These are phyloP conservation scores for Menidia beryllina DNA, from an alignment of 2,113 vertebrate species.

Conservation along the genomic window DNA sequence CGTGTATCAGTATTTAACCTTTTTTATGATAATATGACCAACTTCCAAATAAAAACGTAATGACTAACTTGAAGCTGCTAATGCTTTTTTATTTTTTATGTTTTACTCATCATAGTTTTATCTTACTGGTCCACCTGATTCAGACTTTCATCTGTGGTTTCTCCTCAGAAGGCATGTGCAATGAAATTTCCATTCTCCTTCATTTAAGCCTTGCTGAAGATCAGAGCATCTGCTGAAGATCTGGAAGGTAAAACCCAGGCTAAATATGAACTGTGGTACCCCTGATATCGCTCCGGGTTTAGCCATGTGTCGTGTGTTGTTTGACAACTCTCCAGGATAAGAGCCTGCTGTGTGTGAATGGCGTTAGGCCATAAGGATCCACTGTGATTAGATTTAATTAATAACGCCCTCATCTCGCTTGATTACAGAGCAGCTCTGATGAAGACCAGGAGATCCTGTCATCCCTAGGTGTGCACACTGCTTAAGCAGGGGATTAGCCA, in stretches of 20 bases:
- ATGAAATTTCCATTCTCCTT: constrained; percentile 22
- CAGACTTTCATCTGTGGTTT: not conserved
- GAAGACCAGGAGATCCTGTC: constrained; percentile 36
- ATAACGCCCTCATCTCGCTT: constrained; percentile 61
- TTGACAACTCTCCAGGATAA: constrained; percentile 59
- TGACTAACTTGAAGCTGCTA: too few species aligned
- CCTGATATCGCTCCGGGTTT: constrained; percentile 26
- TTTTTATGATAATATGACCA: too few species aligned
- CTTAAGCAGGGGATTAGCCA: not conserved
- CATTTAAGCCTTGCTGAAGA: constrained; percentile 35
- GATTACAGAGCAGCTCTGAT: constrained; percentile 73
- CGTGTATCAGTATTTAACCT: too few species aligned
- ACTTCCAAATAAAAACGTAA: too few species aligned
- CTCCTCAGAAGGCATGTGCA: constrained; percentile 3
- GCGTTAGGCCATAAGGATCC: constrained; percentile 64
- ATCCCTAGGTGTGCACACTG: constrained; percentile 34
- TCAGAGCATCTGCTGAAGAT: constrained; percentile 35
- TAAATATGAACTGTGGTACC: constrained; percentile 27
- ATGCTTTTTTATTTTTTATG: too few species aligned
- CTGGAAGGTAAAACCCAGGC: constrained; percentile 23
- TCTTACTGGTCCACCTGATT: not conserved
- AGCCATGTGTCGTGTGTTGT: constrained; percentile 44
- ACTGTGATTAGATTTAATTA: constrained; percentile 77
- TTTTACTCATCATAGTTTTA: too few species aligned
- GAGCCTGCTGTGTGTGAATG: constrained; percentile 40